Evolutionary conservation across 2,888 invertebrate species (phyloP), one percentile per base, ranked within the genome.

Genomic region (Ferdinandea cuprea): DNA sequence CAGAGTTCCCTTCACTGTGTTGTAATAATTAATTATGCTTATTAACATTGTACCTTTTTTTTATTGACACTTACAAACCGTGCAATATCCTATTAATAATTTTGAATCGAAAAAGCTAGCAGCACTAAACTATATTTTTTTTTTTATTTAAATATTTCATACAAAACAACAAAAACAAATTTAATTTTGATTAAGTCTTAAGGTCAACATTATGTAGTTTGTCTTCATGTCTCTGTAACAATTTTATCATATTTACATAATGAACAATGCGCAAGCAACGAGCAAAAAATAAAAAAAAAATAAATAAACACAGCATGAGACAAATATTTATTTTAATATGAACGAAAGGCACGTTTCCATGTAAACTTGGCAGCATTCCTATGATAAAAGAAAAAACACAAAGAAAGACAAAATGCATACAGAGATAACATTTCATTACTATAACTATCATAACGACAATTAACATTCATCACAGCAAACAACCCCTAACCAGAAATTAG

Each of bases 401-500:
- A 2, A 25, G n/a, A n/a, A n/a, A n/a, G n/a, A n/a, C n/a, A n/a
- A n/a, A n/a, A n/a, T 5, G 5, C 25, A 3, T 25, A 25, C 25
- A 25, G 5, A 25, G 5, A 25, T 5, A 3, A 25, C 2, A 3
- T 25, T 3, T 25, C 25, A 3, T 25, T 25, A 25, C 3, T 25
- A 5, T 3, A 25, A 2, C 5, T 1, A 32, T 11, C 13, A 30
- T 13, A 11, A 6, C 28, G 11, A 42, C 35, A 74, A 74, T 74
- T 74, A 80, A 54, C 65, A 66, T 65, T 56, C 44, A 66, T 61
- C 69, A 66, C 42, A 7, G 32, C 74, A 25, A n/a, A 19, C 19
- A 69, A 74, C 74, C 80, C 69, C 54, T 66, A 50, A 59, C 56
- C 54, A 54, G 71, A 72, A 81, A 77, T 81, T 81, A 81, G 77